phyloP scores from a whole-genome alignment of 2,113 vertebrate species.

The Phrynosoma blainvillii region DNA sequence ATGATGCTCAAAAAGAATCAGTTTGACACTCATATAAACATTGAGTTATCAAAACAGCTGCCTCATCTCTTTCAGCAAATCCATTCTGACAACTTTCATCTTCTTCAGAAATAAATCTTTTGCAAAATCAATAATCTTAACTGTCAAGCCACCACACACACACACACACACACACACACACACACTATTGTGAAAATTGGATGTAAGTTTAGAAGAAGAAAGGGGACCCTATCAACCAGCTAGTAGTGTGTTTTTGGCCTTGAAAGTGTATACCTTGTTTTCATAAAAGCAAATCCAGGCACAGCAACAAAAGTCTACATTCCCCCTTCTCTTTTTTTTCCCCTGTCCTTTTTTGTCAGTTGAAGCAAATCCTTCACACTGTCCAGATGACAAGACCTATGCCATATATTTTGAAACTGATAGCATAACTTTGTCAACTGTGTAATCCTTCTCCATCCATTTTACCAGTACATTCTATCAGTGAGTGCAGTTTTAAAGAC shows the following conservation, averaged over 20 bases:
- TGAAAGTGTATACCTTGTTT: background rate
- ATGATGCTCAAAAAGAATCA: no score
- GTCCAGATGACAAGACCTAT: background rate
- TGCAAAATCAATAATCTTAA: background rate
- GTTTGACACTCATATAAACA: no score
- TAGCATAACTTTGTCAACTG: background rate
- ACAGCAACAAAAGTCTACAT: background rate
- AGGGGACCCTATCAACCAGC: background rate
- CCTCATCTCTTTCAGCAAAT: background rate
- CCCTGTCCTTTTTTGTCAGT: no score
- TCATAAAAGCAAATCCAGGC: background rate
- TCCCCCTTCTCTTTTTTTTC: background rate
- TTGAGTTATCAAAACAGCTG: background rate
- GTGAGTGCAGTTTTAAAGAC: background rate
- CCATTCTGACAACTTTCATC: background rate
- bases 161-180: no score
- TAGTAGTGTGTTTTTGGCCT: background rate
- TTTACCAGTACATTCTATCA: background rate
- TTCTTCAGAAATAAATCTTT: background rate
- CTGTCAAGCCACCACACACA: background rate
- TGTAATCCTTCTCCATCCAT: background rate
- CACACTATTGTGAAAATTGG: background rate
- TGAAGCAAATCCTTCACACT: background rate
- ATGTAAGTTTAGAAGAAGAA: no score
- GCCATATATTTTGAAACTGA: background rate